Base-by-base conservation (phyloP, 2,888 invertebrate species). In the Ligdia adustata region DNA sequence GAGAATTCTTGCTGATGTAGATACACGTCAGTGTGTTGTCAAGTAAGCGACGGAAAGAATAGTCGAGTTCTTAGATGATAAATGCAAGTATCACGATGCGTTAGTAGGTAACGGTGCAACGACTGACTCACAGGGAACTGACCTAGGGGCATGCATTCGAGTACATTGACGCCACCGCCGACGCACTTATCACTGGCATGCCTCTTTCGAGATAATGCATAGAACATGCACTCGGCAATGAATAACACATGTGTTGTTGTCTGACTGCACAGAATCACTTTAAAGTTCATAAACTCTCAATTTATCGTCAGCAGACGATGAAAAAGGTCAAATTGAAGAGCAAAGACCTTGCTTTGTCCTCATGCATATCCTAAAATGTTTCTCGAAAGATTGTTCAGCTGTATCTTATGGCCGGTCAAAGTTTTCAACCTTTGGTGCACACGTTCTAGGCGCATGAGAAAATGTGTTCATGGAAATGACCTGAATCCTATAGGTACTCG, bases 81-180 rank as follows among this genome's bases (percentile, higher is more conserved):
- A 65, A 73, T 69, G 74, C 66, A 58, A 62, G 71, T 73, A 78
- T 80, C 82, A 77, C 79, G 79, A 81, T 77, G 81, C 69, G 64
- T 79, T 70, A 76, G 70, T 77, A 76, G 66, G 79, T 89, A 89
- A 90, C 88, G 87, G 89, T 88, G 87, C 82, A 72, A 70, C 67
- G 82, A 74, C 80, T 87, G 85, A 88, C 69, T 89, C 87, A 87
- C 79, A 80, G 89, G 87, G 89, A 89, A 90, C 90, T 90, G 90
- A 89, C 90, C 90, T 90, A 89, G 81, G 81, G 73, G 80, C 86
- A 85, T 86, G 86, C 82, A 82, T 74, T 67, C 62, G 85, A 83
- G 89, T 89, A 88, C 89, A 86, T 89, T 89, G 89, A 90, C 89
- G 87, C 69, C 75, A 71, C 64, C 69, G 70, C 73, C 77, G 69